Conservation (phyloP, 2,888 invertebrate species). For the Sminthurinus aureus region DNA sequence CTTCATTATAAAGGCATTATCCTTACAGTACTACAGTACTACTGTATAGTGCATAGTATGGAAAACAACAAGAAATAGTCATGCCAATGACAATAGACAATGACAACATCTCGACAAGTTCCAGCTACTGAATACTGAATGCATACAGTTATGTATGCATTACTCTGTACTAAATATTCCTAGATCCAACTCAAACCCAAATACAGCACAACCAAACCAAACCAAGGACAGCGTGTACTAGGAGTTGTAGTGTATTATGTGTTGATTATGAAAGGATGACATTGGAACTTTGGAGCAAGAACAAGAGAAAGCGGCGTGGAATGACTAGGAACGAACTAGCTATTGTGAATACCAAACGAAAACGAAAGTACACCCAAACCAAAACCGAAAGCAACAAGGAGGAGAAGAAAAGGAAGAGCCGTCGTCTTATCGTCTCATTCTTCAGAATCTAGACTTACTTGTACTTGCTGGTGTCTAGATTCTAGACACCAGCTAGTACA, state of each 20-base stretch:
- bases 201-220: no score
- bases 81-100: neutral
- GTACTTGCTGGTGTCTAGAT: constrained; percentile 10
- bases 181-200: no score
- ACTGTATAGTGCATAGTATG: no score
- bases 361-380: neutral
- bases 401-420: no score
- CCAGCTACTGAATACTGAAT: no score
- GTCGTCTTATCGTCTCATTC: neutral
- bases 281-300: neutral
- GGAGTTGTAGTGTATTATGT: neutral
- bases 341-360: constrained; percentile 35
- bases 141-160: no score
- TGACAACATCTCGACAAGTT: neutral
- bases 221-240: no score
- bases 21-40: no score
- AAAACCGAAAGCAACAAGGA: no score
- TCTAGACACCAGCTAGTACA: constrained; percentile 41
- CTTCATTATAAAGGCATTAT: no score
- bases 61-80: neutral
- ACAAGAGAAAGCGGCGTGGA: neutral
- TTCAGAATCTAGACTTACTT: neutral
- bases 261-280: neutral
- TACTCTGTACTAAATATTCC: no score
- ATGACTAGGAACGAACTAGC: constrained; percentile 17